A percentile compares a stretch with the other conserved stretches of the same genome.
Conservation (phyloP, 2,888 invertebrate species). For the Trimorus sp. region DNA sequence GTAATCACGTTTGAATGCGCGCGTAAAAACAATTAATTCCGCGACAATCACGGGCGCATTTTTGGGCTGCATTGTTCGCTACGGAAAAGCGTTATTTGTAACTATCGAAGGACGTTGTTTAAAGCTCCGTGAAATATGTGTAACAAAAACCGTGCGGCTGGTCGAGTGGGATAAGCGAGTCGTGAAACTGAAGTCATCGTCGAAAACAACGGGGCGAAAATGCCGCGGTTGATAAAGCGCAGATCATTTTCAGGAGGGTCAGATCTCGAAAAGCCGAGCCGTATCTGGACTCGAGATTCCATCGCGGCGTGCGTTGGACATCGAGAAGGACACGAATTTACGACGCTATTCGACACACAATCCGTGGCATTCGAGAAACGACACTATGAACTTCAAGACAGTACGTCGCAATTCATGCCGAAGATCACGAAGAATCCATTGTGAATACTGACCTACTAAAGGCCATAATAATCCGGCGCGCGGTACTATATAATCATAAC, state of each 20-base stretch:
- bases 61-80: neutral
- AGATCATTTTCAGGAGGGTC: constrained; percentile 36
- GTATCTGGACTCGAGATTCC: constrained; percentile 50
- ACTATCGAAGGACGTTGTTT: no score
- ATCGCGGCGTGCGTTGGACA: constrained; percentile 45
- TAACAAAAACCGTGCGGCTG: no score
- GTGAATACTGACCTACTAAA: constrained; percentile 58
- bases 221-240: constrained; percentile 28
- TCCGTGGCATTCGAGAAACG: constrained; percentile 58
- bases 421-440: constrained; percentile 51
- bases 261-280: constrained; percentile 43
- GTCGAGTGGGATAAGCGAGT: no score
- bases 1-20: neutral
- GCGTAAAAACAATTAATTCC: neutral
- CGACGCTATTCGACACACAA: constrained; percentile 65
- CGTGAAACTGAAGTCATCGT: no score
- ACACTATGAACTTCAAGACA: constrained; percentile 51
- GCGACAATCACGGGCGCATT: neutral
- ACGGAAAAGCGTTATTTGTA: no score
- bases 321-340: constrained; percentile 61
- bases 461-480: constrained; percentile 38
- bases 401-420: constrained; percentile 53
- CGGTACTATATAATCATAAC: constrained; percentile 32
- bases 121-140: no score
- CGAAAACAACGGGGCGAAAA: no score